A percentile compares a stretch with the other conserved stretches of the same genome.
phyloP scores from a whole-genome alignment of 2,797 vertebrate genomes.

The Synaphobranchus kaupii region DNA sequence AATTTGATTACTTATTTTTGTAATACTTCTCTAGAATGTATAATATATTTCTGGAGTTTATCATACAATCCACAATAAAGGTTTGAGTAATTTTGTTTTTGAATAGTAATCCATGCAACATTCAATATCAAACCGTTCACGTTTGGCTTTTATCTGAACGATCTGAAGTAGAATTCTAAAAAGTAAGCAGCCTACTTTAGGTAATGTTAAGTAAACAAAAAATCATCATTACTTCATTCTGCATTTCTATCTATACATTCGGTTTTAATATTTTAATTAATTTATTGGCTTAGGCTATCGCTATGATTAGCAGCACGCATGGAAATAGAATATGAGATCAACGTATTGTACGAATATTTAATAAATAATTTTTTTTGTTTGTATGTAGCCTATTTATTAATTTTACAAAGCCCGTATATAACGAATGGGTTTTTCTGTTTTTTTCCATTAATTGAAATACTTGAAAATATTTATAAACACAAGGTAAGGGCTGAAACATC shows the following conservation, averaged over 20 bases:
- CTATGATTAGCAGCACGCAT: not conserved
- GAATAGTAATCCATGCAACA: not conserved
- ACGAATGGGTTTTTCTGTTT: not conserved
- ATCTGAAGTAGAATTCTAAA: not conserved
- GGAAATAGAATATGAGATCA: not conserved
- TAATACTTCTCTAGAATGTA: not conserved
- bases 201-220: not conserved
- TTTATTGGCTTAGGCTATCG: not conserved
- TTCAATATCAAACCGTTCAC: not conserved
- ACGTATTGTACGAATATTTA: not conserved
- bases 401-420: not conserved
- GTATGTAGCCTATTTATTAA: not conserved
- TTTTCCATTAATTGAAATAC: not conserved
- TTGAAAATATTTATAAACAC: not conserved
- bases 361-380: not conserved
- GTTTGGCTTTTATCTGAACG: not conserved
- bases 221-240: not conserved
- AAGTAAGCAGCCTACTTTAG: not conserved
- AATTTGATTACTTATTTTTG: not conserved
- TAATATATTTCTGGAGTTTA: not conserved
- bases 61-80: not conserved
- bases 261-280: not conserved
- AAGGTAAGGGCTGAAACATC: not conserved
- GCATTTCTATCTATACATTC: not conserved
- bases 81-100: not conserved